A percentile compares a stretch with the other conserved stretches of the same genome.
phyloP scores from a whole-genome alignment of 2,888 invertebrate species.

The Pyralis farinalis region DNA sequence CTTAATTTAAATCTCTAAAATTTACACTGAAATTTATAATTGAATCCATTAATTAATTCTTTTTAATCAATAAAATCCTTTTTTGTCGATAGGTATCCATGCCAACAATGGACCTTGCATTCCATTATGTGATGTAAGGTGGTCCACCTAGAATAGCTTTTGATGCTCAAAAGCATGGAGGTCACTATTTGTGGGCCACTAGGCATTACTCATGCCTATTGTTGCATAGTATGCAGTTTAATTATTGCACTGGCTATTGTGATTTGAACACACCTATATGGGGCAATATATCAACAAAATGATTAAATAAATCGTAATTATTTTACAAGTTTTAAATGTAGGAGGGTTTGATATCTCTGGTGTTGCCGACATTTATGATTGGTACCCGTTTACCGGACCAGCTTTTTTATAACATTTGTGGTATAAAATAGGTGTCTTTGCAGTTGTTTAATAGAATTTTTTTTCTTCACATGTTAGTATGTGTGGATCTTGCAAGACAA shows the following conservation, averaged over 20 bases:
- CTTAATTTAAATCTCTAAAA: too few species aligned
- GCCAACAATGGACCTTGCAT: not conserved
- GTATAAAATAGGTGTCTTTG: too few species aligned
- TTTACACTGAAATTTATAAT: too few species aligned
- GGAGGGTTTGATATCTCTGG: too few species aligned
- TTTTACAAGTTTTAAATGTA: too few species aligned
- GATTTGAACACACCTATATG: constrained; percentile 9
- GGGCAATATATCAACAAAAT: constrained; percentile 1
- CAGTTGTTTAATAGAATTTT: too few species aligned
- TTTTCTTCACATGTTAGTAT: too few species aligned
- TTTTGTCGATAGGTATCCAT: not conserved
- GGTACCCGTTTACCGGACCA: too few species aligned
- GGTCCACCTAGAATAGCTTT: constrained; percentile 40
- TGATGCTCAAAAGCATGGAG: constrained; percentile 31
- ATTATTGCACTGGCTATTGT: constrained; percentile 30
- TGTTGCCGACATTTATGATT: too few species aligned
- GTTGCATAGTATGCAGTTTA: constrained; percentile 45
- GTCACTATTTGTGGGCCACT: constrained; percentile 36
- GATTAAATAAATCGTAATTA: constrained; percentile 1
- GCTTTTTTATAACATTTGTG: too few species aligned
- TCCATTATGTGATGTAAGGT: constrained; percentile 4
- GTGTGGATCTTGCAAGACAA: too few species aligned
- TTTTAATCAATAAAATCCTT: not conserved
- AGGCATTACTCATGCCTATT: constrained; percentile 31
- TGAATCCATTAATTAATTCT: too few species aligned